A percentile compares a stretch with the other conserved stretches of the same genome.
Conservation (phyloP, 2,888 invertebrate genomes). For the Drosophila siamana region DNA sequence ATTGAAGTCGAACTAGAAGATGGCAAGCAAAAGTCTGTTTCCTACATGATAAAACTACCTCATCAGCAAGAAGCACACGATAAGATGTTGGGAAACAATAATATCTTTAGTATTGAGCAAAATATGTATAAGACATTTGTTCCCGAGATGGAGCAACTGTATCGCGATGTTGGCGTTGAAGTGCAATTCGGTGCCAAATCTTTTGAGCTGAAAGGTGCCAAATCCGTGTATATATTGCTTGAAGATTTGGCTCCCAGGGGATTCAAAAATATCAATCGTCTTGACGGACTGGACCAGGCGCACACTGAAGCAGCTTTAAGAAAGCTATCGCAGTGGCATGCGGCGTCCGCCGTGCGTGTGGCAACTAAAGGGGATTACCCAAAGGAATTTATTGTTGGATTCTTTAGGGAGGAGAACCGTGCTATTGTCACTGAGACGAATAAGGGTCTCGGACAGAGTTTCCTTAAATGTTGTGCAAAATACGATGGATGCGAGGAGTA, state of each 20-base stretch:
- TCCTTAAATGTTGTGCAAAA: conserved; percentile 43
- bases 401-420: conserved; percentile 45
- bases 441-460: conserved; percentile 17
- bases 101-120: conserved; percentile 74
- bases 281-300: conserved; percentile 72
- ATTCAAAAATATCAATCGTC: conserved; percentile 72
- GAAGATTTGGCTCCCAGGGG: conserved; percentile 72
- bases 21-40: conserved; percentile 46
- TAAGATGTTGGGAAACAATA: conserved; percentile 37
- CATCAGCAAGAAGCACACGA: conserved; percentile 43
- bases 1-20: conserved; percentile 71
- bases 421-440: conserved; percentile 24
- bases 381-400: conserved; percentile 14
- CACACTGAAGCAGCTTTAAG: conserved; percentile 70
- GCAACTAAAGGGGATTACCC: conserved; percentile 62
- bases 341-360: conserved; percentile 72
- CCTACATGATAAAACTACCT: conserved; percentile 69
- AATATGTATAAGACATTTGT: conserved; percentile 72
- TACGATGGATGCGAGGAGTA: conserved; percentile 56
- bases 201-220: conserved; percentile 55
- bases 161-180: conserved; percentile 61
- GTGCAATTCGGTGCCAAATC: conserved; percentile 69
- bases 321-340: conserved; percentile 81
- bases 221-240: conserved; percentile 57
- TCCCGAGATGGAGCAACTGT: conserved; percentile 77